These are phyloP conservation scores for Phyllotreta striolata DNA, from an alignment of 2,888 invertebrate species.

Conservation along the genomic window DNA sequence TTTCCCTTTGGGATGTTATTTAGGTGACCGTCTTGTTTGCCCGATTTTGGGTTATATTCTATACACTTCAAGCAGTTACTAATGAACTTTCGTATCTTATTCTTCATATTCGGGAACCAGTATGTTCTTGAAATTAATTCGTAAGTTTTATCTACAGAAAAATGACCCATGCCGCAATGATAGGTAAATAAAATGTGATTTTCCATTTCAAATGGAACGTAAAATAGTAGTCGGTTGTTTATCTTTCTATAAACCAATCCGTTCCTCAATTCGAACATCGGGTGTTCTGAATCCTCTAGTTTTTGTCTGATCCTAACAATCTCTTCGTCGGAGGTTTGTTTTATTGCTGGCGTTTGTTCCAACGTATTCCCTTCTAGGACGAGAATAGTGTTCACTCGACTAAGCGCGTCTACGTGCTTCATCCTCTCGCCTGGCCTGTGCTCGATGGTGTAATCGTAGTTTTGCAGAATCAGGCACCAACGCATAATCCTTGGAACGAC, in stretches of 20 bases:
- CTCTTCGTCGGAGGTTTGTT: constrained; percentile 21
- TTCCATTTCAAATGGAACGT: constrained; percentile 43
- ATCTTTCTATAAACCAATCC: constrained; percentile 29
- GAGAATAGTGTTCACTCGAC: neutral
- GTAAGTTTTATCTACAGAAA: constrained; percentile 48
- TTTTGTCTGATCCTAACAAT: constrained; percentile 22
- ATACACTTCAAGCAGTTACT: constrained; percentile 22
- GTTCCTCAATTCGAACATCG: constrained; percentile 22
- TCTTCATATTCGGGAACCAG: constrained; percentile 50
- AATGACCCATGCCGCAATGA: constrained; percentile 50
- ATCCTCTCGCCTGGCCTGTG: neutral
- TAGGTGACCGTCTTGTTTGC: constrained; percentile 21
- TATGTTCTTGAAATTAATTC: constrained; percentile 45
- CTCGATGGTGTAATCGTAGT: constrained; percentile 32
- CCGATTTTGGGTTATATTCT: constrained; percentile 19
- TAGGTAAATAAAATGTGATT: constrained; percentile 42
- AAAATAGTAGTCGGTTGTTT: constrained; percentile 29
- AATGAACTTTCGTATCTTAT: constrained; percentile 38
- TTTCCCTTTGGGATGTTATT: constrained; percentile 19
- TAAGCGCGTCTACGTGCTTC: neutral
- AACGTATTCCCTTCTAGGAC: constrained; percentile 23
- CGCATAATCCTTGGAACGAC: neutral
- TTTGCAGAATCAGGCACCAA: no score
- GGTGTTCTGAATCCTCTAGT: constrained; percentile 18
- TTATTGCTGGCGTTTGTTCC: constrained; percentile 20